Evolutionary conservation across 2,888 invertebrate species (phyloP).

Genomic region (Stomorhina lunata): DNA sequence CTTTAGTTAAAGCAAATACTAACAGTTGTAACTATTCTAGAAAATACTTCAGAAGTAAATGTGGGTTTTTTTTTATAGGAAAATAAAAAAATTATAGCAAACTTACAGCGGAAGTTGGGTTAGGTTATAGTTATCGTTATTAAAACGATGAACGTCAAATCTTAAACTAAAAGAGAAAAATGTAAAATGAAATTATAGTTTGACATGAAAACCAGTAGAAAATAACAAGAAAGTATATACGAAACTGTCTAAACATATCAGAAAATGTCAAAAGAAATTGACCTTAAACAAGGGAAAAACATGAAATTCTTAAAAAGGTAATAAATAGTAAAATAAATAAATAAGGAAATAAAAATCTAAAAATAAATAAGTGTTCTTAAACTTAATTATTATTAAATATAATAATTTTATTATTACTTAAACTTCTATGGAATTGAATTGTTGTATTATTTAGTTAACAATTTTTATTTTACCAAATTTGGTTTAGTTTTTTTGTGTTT

Average conservation of each 20-base stretch:
- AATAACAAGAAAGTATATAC: neutral
- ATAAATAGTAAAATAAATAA: no score
- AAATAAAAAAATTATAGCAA: neutral
- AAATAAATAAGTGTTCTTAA: neutral
- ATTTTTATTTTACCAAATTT: constrained; percentile 43
- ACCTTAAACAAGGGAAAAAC: constrained; percentile 26
- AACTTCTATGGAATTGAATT: constrained; percentile 19
- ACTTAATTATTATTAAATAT: neutral
- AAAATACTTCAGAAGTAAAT: no score
- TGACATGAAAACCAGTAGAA: constrained; percentile 38
- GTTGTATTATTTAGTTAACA: neutral
- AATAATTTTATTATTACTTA: neutral
- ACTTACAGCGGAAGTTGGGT: constrained; percentile 45
- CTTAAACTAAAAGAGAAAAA: neutral
- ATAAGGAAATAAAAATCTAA: constrained; percentile 31
- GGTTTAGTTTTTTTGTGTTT: neutral
- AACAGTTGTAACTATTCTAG: no score
- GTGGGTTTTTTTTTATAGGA: neutral
- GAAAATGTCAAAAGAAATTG: constrained; percentile 56
- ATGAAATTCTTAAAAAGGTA: constrained; percentile 4
- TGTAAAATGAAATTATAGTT: constrained; percentile 39
- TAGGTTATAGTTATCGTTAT: constrained; percentile 6
- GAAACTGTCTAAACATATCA: constrained; percentile 27
- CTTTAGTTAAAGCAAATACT: neutral
- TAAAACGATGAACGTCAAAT: constrained; percentile 5